A percentile compares a stretch with the other conserved stretches of the same genome.
phyloP scores from a whole-genome alignment of 2,797 vertebrate genomes.

The Thalassophryne amazonica region DNA sequence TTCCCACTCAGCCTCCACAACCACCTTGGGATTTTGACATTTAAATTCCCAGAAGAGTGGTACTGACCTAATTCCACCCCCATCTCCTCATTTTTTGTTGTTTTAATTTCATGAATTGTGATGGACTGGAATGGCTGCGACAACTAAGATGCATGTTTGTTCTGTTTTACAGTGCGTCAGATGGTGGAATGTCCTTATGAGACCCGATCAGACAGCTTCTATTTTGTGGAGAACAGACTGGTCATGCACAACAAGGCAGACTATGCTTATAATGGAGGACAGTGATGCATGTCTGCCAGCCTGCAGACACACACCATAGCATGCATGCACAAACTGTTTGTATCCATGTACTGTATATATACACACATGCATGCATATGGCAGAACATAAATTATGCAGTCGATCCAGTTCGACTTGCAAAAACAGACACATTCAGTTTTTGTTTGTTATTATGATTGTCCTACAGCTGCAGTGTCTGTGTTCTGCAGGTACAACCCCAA shows the following conservation, averaged over 20 bases:
- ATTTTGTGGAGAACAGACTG: constrained; percentile 92
- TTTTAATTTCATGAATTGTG: background rate
- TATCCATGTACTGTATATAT: background rate
- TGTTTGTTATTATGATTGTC: constrained; percentile 9
- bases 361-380: constrained; percentile 1
- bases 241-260: constrained; percentile 96
- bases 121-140: background rate
- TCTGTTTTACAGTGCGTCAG: constrained; percentile 81
- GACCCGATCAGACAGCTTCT: constrained; percentile 93
- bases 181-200: constrained; percentile 92
- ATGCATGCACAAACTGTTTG: background rate
- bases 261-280: constrained; percentile 90
- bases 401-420: background rate
- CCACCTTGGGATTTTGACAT: too few species aligned
- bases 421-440: background rate
- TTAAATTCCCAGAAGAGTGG: too few species aligned
- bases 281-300: constrained; percentile 40
- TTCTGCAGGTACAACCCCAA: too few species aligned
- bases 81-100: too few species aligned
- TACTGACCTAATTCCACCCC: too few species aligned
- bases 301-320: constrained; percentile 1
- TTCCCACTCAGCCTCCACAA: too few species aligned
- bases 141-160: constrained; percentile 11
- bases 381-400: background rate
- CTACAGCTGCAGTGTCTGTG: too few species aligned